phyloP scores from a whole-genome alignment of 2,113 vertebrate species.

The Silurus meridionalis region DNA sequence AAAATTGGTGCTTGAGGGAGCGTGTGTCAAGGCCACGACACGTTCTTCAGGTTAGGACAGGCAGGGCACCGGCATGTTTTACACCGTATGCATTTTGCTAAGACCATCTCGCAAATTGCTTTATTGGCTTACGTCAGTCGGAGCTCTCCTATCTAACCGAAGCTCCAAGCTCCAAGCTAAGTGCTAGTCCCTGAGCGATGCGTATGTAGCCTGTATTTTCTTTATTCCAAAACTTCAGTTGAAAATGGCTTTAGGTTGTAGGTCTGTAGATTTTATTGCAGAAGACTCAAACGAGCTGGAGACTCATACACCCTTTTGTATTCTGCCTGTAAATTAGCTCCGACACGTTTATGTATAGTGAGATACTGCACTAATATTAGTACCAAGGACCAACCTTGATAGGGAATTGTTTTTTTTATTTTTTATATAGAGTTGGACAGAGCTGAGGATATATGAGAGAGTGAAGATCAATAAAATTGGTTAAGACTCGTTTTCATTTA shows the following conservation, averaged over 20 bases:
- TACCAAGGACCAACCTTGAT: neutral
- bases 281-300: neutral
- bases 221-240: neutral
- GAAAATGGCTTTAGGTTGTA: neutral
- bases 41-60: conserved; percentile 24
- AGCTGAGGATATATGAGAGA: neutral
- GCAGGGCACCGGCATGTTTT: neutral
- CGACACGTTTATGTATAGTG: neutral
- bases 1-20: conserved; percentile 51
- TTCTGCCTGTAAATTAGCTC: neutral
- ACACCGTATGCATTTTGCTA: neutral
- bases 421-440: neutral
- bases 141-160: neutral
- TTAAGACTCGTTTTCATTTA: neutral
- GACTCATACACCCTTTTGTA: neutral
- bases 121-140: neutral
- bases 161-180: neutral
- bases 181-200: neutral
- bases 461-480: neutral
- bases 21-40: conserved; percentile 36
- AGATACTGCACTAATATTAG: neutral
- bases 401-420: neutral
- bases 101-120: neutral
- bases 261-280: neutral
- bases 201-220: neutral